These are phyloP conservation scores for Leptobrachium leishanense DNA, from an alignment of 2,113 vertebrate genomes.

Conservation along the genomic window DNA sequence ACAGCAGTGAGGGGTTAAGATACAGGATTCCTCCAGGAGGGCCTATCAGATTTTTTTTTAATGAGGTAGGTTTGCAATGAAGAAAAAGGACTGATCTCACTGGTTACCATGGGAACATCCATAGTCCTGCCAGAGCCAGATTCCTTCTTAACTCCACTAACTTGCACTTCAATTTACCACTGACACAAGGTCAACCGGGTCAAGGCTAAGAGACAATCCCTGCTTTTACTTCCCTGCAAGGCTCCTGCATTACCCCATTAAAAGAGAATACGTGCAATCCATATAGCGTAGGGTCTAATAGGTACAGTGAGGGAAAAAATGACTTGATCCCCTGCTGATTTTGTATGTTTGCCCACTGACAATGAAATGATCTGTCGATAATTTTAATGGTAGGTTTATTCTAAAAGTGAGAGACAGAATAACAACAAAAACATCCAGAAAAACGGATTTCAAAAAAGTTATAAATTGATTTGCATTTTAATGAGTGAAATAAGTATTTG, in stretches of 20 bases:
- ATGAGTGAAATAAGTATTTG: too few species aligned
- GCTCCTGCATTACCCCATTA: neutral
- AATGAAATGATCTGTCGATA: too few species aligned
- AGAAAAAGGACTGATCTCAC: constrained; percentile 7
- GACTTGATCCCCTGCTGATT: too few species aligned
- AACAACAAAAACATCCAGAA: too few species aligned
- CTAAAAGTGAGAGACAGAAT: too few species aligned
- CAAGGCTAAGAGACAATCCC: neutral
- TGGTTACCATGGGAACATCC: constrained; percentile 30
- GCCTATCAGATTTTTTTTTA: neutral
- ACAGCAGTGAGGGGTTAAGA: neutral
- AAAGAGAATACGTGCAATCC: neutral
- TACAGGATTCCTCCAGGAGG: neutral
- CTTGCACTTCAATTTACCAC: constrained; percentile 16
- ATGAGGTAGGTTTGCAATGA: constrained; percentile 19
- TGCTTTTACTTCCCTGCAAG: neutral
- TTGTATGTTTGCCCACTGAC: too few species aligned
- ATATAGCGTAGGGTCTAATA: too few species aligned
- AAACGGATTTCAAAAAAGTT: too few species aligned
- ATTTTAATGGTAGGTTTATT: too few species aligned
- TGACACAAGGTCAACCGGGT: constrained; percentile 6
- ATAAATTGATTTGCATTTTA: too few species aligned
- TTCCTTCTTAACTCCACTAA: constrained; percentile 17
- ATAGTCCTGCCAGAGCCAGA: neutral
- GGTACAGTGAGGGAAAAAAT: too few species aligned